Evolutionary conservation across 2,797 vertebrate species (phyloP), one percentile per base, ranked within the genome.

Genomic region (Bufotes viridis): DNA sequence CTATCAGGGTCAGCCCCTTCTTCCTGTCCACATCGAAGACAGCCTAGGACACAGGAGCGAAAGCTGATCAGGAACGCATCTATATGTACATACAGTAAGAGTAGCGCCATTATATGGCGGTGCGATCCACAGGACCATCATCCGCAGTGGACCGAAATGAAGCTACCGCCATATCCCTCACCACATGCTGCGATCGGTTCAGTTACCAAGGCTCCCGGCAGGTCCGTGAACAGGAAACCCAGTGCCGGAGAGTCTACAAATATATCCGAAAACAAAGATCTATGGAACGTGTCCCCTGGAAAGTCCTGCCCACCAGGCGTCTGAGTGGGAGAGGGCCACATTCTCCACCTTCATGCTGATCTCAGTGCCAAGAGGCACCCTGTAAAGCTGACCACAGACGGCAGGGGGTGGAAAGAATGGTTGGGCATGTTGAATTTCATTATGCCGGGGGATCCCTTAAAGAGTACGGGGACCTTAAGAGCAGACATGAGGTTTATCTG

Each of bases 1-100:
- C 98, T 76, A 97, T 96, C 91, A 99, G 95, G 49, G 96, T 98
- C 91, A 99, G 94, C 24, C 98, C 98, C 86, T 96, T 97, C 87
- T 95, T 95, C 91, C 94, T 96, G 93, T 98, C 96, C 90, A 99
- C 97, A 69, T 99, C 97, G 95, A 99, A 99, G 82, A 99, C 98
- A 1, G 97, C 97, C 98, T 99, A 91, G 34, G 18, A 86, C 65
- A 82, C 15, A 91, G 6, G 86, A 0, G 61, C 78, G 80, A 80
- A 51, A 76, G 72, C 51, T 63, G 26, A 85, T 81, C 76, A 74
- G 67, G 75, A 72, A 58, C 14, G 29, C 10, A 74, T 60, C 61
- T 1, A 82, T 22, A 34, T 26, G 5, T 70, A 69, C 14, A 26
- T 29, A 26, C 3, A 14, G 67, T 26, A 70, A 13, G 7, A 13